These are phyloP conservation scores for Drosophila mimetica DNA, from an alignment of 2,888 invertebrate genomes.

Conservation along the genomic window DNA sequence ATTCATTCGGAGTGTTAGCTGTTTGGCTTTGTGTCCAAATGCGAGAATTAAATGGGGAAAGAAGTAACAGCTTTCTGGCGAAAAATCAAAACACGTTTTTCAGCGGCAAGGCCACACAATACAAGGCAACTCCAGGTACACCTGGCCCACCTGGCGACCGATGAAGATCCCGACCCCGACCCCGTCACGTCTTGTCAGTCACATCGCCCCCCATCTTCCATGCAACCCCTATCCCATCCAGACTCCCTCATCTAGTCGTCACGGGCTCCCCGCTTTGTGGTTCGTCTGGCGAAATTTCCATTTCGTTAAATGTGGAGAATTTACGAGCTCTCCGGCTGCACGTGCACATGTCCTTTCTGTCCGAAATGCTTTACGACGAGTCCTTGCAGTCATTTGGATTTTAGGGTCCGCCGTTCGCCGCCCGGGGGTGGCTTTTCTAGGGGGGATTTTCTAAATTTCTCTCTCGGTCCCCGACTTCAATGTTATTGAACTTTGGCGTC, in stretches of 20 bases:
- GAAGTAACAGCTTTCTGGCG: conserved; percentile 40
- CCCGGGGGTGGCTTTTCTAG: not conserved
- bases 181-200: conserved; percentile 40
- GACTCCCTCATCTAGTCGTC: conserved; percentile 11
- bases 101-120: conserved; percentile 39
- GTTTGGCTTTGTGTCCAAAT: conserved; percentile 25
- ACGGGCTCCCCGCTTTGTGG: conserved; percentile 23
- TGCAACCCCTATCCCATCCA: not conserved
- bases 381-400: conserved; percentile 28
- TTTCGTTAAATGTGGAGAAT: conserved; percentile 68
- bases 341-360: conserved; percentile 68
- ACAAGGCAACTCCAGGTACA: conserved; percentile 18
- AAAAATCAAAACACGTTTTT: conserved; percentile 56
- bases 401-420: conserved; percentile 3
- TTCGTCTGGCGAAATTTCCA: conserved; percentile 60
- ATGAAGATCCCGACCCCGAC: conserved; percentile 14
- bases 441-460: conserved; percentile 28
- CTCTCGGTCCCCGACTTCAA: conserved; percentile 24
- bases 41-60: conserved; percentile 50
- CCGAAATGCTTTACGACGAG: conserved; percentile 67
- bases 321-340: conserved; percentile 65
- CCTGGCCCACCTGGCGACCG: conserved; percentile 34
- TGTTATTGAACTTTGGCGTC: conserved; percentile 70
- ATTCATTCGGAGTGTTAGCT: conserved; percentile 43
- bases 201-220: conserved; percentile 3